A percentile compares a stretch with the other conserved stretches of the same genome.
These are phyloP conservation scores for Autographa pulchrina DNA, from an alignment of 2,888 invertebrate species.

Conservation along the genomic window DNA sequence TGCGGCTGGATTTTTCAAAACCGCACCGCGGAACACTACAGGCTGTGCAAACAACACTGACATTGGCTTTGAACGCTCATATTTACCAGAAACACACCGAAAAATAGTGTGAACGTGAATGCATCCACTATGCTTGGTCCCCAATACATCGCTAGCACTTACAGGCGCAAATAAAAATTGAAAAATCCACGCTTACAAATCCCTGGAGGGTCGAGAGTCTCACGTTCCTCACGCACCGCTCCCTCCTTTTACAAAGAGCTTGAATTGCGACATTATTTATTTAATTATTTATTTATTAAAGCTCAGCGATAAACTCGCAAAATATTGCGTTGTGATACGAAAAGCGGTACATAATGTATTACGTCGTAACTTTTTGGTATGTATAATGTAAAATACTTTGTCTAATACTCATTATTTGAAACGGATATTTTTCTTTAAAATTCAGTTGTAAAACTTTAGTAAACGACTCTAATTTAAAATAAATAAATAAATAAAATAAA, in stretches of 20 bases:
- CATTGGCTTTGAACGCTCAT: conserved; percentile 56
- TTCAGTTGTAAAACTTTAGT: too few relatives aligned
- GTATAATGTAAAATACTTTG: too few relatives aligned
- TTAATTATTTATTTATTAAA: conserved; percentile 66
- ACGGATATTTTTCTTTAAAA: too few relatives aligned
- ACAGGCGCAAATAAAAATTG: conserved; percentile 87
- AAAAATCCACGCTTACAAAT: conserved; percentile 83
- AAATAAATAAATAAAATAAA: too few relatives aligned
- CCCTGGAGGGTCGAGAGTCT: conserved; percentile 74
- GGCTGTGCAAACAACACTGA: conserved; percentile 57
- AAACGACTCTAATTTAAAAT: too few relatives aligned
- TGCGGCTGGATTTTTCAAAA: conserved; percentile 46
- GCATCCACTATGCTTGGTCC: conserved; percentile 61
- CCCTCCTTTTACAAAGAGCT: conserved; percentile 72
- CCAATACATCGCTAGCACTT: conserved; percentile 78
- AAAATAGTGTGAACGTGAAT: conserved; percentile 60
- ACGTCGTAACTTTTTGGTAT: neutral
- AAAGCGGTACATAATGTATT: conserved; percentile 34
- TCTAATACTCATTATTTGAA: too few relatives aligned
- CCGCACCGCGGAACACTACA: conserved; percentile 55
- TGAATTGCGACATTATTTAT: conserved; percentile 71
- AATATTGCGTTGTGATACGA: conserved; percentile 25
- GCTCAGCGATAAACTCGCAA: conserved; percentile 40
- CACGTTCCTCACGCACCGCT: conserved; percentile 79
- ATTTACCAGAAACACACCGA: conserved; percentile 52